These are phyloP conservation scores for Muschampia plurimacula DNA, from an alignment of 2,888 invertebrate genomes.

Conservation along the genomic window DNA sequence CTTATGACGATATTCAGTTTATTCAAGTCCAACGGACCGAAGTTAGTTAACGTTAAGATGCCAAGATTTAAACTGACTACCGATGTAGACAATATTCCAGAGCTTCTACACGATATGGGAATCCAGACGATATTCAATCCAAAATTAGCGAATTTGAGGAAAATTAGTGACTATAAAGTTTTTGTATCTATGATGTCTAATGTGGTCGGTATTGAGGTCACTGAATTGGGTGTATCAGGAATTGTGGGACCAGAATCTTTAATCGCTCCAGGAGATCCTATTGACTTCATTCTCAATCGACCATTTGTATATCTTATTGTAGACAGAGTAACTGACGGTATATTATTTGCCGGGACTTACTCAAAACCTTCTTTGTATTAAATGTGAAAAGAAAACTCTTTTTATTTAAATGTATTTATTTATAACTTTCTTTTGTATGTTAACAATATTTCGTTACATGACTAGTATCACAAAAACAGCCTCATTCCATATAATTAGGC, in stretches of 20 bases:
- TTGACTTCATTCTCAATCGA: constrained; percentile 59
- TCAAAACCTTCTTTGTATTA: constrained; percentile 67
- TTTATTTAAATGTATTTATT: constrained; percentile 32
- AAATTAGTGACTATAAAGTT: constrained; percentile 58
- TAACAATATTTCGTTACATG: constrained; percentile 44
- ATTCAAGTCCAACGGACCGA: constrained; percentile 66
- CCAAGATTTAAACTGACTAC: constrained; percentile 87
- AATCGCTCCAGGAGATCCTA: constrained; percentile 53
- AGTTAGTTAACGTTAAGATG: constrained; percentile 81
- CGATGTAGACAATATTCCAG: constrained; percentile 73
- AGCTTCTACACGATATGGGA: constrained; percentile 72
- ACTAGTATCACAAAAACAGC: constrained; percentile 69
- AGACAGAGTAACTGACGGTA: constrained; percentile 61
- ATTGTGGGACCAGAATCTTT: constrained; percentile 56
- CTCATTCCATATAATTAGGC: constrained; percentile 44
- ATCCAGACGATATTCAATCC: constrained; percentile 64
- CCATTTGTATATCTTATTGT: constrained; percentile 76
- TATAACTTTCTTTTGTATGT: constrained; percentile 8
- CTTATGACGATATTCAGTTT: constrained; percentile 74
- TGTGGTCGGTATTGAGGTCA: constrained; percentile 72
- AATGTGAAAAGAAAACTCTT: constrained; percentile 21
- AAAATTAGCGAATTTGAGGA: constrained; percentile 57
- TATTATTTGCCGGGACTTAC: constrained; percentile 72
- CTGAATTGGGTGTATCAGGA: constrained; percentile 69
- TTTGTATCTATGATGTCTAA: constrained; percentile 68